Percentiles rank a stretch among this genome's conserved stretches.
These are phyloP conservation scores for Temnopleurus reevesii DNA, from an alignment of 53 echinoderm and acorn worm genomes.

Conservation along the genomic window DNA sequence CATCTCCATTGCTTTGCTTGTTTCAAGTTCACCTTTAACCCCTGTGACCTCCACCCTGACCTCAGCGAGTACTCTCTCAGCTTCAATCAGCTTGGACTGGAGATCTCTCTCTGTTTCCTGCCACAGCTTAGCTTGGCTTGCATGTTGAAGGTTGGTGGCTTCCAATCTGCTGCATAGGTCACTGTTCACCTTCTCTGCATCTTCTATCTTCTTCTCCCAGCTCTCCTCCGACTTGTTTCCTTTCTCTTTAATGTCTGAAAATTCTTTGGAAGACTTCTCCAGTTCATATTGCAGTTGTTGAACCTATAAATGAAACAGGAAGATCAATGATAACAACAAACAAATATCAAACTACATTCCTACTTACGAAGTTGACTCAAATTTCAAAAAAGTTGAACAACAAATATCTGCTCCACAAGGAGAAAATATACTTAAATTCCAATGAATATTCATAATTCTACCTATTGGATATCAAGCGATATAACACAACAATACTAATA, in stretches of 20 bases:
- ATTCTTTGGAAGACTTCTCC: slow-evolving; percentile 50
- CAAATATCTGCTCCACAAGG: no score
- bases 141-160: slow-evolving; percentile 41
- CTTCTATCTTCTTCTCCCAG: slow-evolving; percentile 10
- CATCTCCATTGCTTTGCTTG: slow-evolving; percentile 2
- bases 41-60: slow-evolving; percentile 18
- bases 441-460: no score
- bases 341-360: no score
- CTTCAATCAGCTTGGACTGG: slow-evolving; percentile 18
- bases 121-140: slow-evolving; percentile 44
- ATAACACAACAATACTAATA: no score
- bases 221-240: neutral
- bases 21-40: slow-evolving; percentile 22
- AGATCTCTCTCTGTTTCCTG: slow-evolving; percentile 38
- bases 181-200: slow-evolving; percentile 55
- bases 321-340: no score
- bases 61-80: neutral
- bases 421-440: no score
- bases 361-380: no score
- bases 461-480: no score
- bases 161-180: slow-evolving; percentile 43
- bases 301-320: neutral
- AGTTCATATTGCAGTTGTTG: slow-evolving; percentile 72
- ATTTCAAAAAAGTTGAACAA: no score
- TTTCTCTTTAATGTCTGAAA: neutral